A percentile compares a stretch with the other conserved stretches of the same genome.
These are phyloP conservation scores for Gandaritis pyraliata DNA, from an alignment of 2,888 invertebrate species.

Conservation along the genomic window DNA sequence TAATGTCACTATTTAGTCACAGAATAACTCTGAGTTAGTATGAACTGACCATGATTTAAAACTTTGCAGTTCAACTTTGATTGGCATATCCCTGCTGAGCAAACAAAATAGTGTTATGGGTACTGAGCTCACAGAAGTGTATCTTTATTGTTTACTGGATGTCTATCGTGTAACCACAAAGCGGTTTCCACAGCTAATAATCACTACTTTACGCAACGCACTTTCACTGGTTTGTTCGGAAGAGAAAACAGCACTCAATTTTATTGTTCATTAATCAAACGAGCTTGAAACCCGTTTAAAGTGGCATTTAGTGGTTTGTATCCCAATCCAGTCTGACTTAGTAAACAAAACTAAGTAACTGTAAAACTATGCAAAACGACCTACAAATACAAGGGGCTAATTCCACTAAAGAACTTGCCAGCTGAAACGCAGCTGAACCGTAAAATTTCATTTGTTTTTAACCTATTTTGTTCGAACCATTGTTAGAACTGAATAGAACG, in stretches of 20 bases:
- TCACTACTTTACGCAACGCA: slow-evolving; percentile 40
- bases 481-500: no score
- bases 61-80: no score
- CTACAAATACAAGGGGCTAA: no score
- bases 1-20: no score
- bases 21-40: no score
- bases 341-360: neutral
- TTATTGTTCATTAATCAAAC: slow-evolving; percentile 32
- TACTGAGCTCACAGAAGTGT: neutral
- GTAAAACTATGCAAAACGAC: neutral
- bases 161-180: slow-evolving; percentile 34
- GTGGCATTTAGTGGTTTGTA: slow-evolving; percentile 11
- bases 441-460: no score
- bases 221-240: slow-evolving; percentile 37
- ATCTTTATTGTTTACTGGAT: slow-evolving; percentile 37
- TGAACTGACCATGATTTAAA: no score
- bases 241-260: slow-evolving; percentile 36
- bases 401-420: no score
- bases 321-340: slow-evolving; percentile 6
- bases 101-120: slow-evolving; percentile 1
- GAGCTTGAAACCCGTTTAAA: slow-evolving; percentile 14
- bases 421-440: no score
- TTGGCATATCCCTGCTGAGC: no score
- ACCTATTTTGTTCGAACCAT: no score
- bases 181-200: slow-evolving; percentile 39